Evolutionary conservation across 1,140 invertebrate species (phyloP).

Genomic region (Bombus sibiricus): DNA sequence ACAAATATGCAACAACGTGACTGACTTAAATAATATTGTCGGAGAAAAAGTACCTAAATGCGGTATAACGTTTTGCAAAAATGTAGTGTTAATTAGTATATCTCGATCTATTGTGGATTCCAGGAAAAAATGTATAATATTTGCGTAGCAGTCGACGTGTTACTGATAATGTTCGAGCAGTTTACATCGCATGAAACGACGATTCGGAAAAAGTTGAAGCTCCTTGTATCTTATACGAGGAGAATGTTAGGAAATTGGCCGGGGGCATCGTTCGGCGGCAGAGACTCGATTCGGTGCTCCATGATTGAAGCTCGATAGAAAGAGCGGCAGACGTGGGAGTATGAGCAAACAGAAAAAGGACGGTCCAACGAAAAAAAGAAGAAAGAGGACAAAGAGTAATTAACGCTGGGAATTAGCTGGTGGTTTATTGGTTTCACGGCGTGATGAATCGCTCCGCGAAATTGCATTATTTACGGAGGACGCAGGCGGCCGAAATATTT

Average conservation of each 20-base stretch:
- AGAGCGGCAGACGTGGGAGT: background rate
- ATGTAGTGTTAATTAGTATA: too few species aligned
- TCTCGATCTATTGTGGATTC: too few species aligned
- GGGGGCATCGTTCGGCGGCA: background rate
- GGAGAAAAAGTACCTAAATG: too few species aligned
- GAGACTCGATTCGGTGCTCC: background rate
- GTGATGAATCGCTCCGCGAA: conserved; percentile 25
- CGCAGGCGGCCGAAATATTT: conserved; percentile 27
- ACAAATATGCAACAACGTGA: too few species aligned
- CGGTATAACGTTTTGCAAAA: too few species aligned
- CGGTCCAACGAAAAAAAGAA: conserved; percentile 4
- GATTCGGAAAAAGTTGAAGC: background rate
- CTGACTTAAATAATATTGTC: too few species aligned
- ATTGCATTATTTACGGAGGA: conserved; percentile 41
- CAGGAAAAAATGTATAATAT: too few species aligned
- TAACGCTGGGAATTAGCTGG: conserved; percentile 37
- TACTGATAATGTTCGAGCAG: background rate
- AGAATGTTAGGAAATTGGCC: background rate
- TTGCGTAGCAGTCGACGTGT: background rate
- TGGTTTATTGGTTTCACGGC: conserved; percentile 45
- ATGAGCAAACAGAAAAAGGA: conserved; percentile 5
- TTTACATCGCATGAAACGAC: background rate
- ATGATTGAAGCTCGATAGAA: background rate
- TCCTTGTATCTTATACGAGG: background rate
- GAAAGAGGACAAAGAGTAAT: conserved; percentile 32